Base-by-base conservation (phyloP, 2,797 vertebrate species). In the Vireo griseus region DNA sequence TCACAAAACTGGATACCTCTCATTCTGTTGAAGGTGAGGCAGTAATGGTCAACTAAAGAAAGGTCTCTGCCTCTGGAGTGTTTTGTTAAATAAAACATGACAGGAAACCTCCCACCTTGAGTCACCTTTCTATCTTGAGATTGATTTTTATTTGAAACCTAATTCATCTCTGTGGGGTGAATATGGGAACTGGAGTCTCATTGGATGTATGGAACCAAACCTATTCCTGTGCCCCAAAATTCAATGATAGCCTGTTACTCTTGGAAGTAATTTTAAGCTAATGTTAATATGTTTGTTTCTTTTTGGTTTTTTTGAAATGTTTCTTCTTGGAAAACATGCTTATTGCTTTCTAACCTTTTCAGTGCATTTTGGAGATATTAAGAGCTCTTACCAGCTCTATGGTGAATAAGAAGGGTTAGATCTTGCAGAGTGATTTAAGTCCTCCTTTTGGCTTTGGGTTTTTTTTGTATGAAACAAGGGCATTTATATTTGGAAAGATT, bases 11-110 rank as follows among this genome's bases (percentile, higher is more conserved):
- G 13, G 65, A 83, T 75, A 72, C 78, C 33, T 79, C 67, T 91
- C 52, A 31, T 65, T 83, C 54, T 80, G 39, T 54, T 67, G 39
- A 91, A 95, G 84, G 75, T 93, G 94, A 96, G 87, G 89, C 61
- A 91, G 82, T 86, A 58, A 78, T 13, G 31, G 62, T 85, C 26
- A 39, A 80, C 19, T 72, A 45, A 61, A 87, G 83, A 81, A 66
- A 83, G 40, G 33, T 77, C 51, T 86, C 87, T 95, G 72, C 33
- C 61, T 72, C 52, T 71, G 47, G 48, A 87, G 45, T 29, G 42
- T 61, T 95, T 72, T 40, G 9, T 71, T 87, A 54, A 82, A 83
- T 47, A 83, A 52, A 57, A 74, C 68, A 28, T 61, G 21, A 50
- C 45, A 72, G 73, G 80, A 94, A 86, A 66, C 62, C 33, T 85